phyloP scores from a whole-genome alignment of 2,797 vertebrate species.

The Amblyopsis hoosieri region DNA sequence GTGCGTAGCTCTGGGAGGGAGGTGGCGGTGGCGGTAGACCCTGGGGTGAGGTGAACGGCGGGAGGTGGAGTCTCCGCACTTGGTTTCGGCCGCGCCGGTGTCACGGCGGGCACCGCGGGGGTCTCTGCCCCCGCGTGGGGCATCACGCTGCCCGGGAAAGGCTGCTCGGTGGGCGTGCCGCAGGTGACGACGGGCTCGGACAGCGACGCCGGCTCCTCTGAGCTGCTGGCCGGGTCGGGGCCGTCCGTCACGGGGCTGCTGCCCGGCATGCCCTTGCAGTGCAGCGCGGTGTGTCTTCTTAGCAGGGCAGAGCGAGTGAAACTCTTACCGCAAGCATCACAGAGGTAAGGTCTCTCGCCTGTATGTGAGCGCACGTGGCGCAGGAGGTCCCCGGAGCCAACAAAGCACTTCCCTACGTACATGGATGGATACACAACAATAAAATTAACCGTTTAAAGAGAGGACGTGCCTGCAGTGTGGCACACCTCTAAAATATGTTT shows the following conservation, averaged over 20 bases:
- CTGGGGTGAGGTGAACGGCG: slow-evolving; percentile 58
- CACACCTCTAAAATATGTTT: neutral
- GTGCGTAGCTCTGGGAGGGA: slow-evolving; percentile 82
- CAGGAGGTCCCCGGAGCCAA: slow-evolving; percentile 91
- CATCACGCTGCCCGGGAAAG: slow-evolving; percentile 65
- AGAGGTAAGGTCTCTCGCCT: slow-evolving; percentile 92
- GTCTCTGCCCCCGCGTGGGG: slow-evolving; percentile 67
- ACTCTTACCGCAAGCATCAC: slow-evolving; percentile 88
- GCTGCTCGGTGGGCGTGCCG: slow-evolving; percentile 47
- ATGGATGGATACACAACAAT: neutral
- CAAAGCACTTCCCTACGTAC: slow-evolving; percentile 88
- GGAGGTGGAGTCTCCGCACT: slow-evolving; percentile 51
- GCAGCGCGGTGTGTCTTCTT: slow-evolving; percentile 85
- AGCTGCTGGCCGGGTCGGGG: slow-evolving; percentile 54
- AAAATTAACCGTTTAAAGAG: neutral
- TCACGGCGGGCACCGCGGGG: slow-evolving; percentile 42
- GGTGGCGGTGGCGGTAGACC: slow-evolving; percentile 36
- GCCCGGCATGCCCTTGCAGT: slow-evolving; percentile 72
- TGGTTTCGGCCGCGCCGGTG: slow-evolving; percentile 34
- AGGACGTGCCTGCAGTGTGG: neutral
- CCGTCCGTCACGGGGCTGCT: slow-evolving; percentile 33
- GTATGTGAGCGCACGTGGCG: slow-evolving; percentile 93
- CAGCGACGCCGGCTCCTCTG: slow-evolving; percentile 55
- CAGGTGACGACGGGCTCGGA: slow-evolving; percentile 49
- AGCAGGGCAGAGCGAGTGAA: slow-evolving; percentile 94